Conservation (phyloP, 2,797 vertebrate genomes). For the Eupleurogrammus muticus region DNA sequence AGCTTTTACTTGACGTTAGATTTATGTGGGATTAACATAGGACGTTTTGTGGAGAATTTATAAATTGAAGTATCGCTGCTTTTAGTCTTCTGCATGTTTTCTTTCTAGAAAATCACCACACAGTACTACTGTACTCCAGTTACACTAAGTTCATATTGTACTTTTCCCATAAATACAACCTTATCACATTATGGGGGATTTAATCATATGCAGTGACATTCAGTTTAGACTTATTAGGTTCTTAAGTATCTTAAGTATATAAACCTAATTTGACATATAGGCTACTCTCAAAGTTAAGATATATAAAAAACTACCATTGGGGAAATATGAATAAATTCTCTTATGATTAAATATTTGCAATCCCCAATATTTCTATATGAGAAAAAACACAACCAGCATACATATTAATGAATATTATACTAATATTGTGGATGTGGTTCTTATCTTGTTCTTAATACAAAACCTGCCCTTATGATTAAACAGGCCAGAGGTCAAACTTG, state of each 20-base stretch:
- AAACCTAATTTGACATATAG: not conserved
- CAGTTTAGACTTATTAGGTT: not conserved
- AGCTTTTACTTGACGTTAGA: not conserved
- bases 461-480: not conserved
- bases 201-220: not conserved
- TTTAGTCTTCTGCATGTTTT: not conserved
- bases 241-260: not conserved
- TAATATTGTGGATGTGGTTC: not conserved
- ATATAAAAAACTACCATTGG: not conserved
- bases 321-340: too few species aligned
- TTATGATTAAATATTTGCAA: too few species aligned
- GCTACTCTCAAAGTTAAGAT: not conserved
- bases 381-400: too few species aligned
- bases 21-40: too few species aligned
- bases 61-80: not conserved
- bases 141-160: not conserved
- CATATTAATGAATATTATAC: not conserved
- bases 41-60: not conserved
- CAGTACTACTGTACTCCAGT: not conserved
- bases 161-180: not conserved
- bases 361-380: too few species aligned
- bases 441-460: not conserved
- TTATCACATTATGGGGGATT: not conserved
- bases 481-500: constrained; percentile 1
- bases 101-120: too few species aligned